phyloP scores from a whole-genome alignment of 1,140 invertebrate genomes.

The fruit fly (Drosophila melanogaster) region Release_6_plus_ISO1_MT NT_033777.3:19361001-19361500 shows the following conservation, averaged over 20 bases:
- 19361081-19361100: slow-evolving; percentile 28
- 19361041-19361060: slow-evolving; percentile 79
- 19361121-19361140: slow-evolving; percentile 63
- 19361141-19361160: slow-evolving; percentile 54
- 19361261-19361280: background rate
- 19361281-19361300: background rate
- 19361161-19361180: slow-evolving; percentile 44
- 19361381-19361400: no score
- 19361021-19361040: slow-evolving; percentile 65
- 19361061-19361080: slow-evolving; percentile 69
- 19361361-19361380: no score
- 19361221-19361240: slow-evolving; percentile 5
- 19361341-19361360: no score
- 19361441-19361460: no score
- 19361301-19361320: background rate
- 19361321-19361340: no score
- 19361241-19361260: slow-evolving; percentile 1
- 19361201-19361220: slow-evolving; percentile 24
- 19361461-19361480: background rate
- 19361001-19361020: slow-evolving; percentile 50
- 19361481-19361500: slow-evolving; percentile 6
- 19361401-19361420: no score
- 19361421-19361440: no score
- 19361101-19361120: slow-evolving; percentile 28
- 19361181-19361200: slow-evolving; percentile 69